These are phyloP conservation scores for Lamprotornis superbus DNA, from an alignment of 2,113 vertebrate species.

Conservation along the genomic window DNA sequence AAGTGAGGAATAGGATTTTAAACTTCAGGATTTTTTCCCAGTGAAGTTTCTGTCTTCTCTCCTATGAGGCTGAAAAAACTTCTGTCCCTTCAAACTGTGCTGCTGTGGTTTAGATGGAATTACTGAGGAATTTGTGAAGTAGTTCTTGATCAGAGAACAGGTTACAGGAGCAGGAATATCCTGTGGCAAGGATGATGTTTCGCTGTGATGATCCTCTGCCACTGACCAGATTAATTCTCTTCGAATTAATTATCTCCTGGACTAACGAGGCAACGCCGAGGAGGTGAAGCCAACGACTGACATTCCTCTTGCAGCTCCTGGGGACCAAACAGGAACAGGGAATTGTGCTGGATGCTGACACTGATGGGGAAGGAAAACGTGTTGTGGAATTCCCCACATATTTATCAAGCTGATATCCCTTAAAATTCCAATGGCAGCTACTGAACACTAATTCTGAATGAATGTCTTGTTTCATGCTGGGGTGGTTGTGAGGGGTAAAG, in stretches of 20 bases:
- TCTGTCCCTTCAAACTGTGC: not conserved
- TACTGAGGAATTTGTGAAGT: not conserved
- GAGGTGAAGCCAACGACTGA: not conserved
- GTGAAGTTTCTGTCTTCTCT: not conserved
- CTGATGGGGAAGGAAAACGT: fast-evolving
- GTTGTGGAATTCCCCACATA: fast-evolving
- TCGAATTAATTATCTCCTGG: not conserved
- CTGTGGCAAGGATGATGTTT: not conserved
- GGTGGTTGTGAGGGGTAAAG: not conserved
- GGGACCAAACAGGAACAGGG: not conserved
- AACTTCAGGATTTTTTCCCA: not conserved
- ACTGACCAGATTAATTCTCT: not conserved
- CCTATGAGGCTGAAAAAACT: fast-evolving
- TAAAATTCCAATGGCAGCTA: not conserved
- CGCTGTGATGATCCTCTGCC: fast-evolving
- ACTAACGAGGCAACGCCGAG: fast-evolving
- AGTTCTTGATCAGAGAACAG: not conserved
- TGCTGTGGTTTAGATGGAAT: not conserved
- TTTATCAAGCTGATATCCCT: not conserved
- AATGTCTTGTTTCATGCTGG: fast-evolving
- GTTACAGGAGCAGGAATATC: not conserved
- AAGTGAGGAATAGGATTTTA: not conserved
- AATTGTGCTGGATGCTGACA: not conserved
- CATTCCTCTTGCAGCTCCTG: not conserved
- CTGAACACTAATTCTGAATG: not conserved